phyloP scores from a whole-genome alignment of 2,888 invertebrate species.

The Platycheirus albimanus region DNA sequence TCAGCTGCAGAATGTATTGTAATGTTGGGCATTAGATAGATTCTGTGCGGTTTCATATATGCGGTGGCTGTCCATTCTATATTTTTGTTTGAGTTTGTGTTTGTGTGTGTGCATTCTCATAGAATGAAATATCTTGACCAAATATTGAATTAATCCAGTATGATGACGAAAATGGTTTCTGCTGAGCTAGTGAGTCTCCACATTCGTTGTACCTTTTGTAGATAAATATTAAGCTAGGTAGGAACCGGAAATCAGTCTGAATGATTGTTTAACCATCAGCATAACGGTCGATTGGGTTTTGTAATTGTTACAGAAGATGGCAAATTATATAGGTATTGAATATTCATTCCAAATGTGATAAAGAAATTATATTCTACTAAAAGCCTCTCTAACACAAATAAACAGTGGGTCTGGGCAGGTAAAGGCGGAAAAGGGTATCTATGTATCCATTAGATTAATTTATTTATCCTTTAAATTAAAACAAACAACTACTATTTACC shows the following conservation, averaged over 20 bases:
- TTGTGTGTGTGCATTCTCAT: conserved; percentile 33
- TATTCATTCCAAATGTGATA: no score
- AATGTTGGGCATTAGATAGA: conserved; percentile 54
- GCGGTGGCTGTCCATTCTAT: conserved; percentile 29
- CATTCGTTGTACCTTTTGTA: background rate
- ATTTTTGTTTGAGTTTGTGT: conserved; percentile 2
- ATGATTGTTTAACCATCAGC: background rate
- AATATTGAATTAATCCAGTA: conserved; percentile 69
- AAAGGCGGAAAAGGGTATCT: no score
- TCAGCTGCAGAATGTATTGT: conserved; percentile 66
- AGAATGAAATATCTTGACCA: conserved; percentile 63
- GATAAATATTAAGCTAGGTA: no score
- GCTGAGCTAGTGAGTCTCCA: background rate
- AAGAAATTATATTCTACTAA: no score
- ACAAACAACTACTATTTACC: no score
- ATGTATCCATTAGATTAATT: no score
- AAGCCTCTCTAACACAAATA: no score
- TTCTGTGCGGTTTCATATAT: conserved; percentile 62
- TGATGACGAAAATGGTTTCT: conserved; percentile 19
- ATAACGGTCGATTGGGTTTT: background rate
- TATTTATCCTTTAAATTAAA: no score
- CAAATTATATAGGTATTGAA: no score
- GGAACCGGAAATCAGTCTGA: background rate
- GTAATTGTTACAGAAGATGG: no score
- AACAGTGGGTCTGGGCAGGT: no score